phyloP scores from a whole-genome alignment of 1,140 invertebrate species.

The Colletes latitarsis region DNA sequence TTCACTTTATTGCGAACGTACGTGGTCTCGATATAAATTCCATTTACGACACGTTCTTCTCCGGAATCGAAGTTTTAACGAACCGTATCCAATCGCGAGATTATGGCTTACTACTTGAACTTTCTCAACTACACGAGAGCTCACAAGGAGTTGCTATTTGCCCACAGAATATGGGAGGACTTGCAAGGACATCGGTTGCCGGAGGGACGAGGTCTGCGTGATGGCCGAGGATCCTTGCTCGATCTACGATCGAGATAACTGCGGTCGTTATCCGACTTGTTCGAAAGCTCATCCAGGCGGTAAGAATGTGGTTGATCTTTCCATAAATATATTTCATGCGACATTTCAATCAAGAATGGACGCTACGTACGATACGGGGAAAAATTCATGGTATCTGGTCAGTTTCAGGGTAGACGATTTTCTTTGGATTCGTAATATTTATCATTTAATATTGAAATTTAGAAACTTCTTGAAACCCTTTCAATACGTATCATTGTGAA shows the following conservation, averaged over 20 bases:
- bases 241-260: slow-evolving; percentile 81
- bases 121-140: slow-evolving; percentile 30
- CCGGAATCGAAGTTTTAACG: slow-evolving; percentile 25
- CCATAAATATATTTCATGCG: slow-evolving; percentile 18
- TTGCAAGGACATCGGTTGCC: slow-evolving; percentile 89
- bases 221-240: slow-evolving; percentile 87
- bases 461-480: too few species aligned
- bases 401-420: neutral
- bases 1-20: neutral
- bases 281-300: slow-evolving; percentile 76
- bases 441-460: too few species aligned
- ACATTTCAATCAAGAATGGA: neutral
- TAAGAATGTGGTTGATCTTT: slow-evolving; percentile 51
- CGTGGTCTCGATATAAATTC: slow-evolving; percentile 16
- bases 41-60: slow-evolving; percentile 23
- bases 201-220: slow-evolving; percentile 86
- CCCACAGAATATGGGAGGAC: slow-evolving; percentile 87
- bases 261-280: slow-evolving; percentile 86
- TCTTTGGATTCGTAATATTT: too few species aligned
- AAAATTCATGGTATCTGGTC: neutral
- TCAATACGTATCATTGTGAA: too few species aligned
- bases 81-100: slow-evolving; percentile 33
- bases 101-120: slow-evolving; percentile 9
- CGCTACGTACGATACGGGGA: neutral
- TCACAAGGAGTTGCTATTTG: slow-evolving; percentile 42